phyloP scores from a whole-genome alignment of 2,888 invertebrate species.

The Acrobasis repandana region DNA sequence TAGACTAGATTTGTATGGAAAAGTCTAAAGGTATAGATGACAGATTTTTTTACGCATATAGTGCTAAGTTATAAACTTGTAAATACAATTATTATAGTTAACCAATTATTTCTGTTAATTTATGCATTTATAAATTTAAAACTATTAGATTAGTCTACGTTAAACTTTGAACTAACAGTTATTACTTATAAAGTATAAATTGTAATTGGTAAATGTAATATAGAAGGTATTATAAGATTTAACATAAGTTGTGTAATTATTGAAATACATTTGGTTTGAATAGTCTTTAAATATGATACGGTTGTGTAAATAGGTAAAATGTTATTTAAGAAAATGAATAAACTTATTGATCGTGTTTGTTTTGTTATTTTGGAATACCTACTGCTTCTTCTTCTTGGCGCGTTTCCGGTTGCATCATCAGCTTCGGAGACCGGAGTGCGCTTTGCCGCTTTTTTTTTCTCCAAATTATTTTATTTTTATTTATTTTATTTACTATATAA shows the following conservation, averaged over 20 bases:
- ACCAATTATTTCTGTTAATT: conserved; percentile 33
- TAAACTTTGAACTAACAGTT: conserved; percentile 49
- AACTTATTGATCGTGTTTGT: conserved; percentile 64
- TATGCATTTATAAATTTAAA: conserved; percentile 41
- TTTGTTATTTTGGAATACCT: background rate
- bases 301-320: conserved; percentile 65
- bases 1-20: too few species aligned
- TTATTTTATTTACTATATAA: too few species aligned
- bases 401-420: too few species aligned
- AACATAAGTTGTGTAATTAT: conserved; percentile 35
- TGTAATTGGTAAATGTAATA: conserved; percentile 37
- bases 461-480: too few species aligned
- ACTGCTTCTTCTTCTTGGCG: too few species aligned
- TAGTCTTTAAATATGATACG: conserved; percentile 47
- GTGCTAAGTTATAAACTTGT: conserved; percentile 7
- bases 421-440: too few species aligned
- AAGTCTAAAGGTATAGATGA: too few species aligned
- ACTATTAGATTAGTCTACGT: conserved; percentile 39
- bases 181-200: conserved; percentile 57
- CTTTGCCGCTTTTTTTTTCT: too few species aligned
- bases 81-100: conserved; percentile 23
- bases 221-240: conserved; percentile 28
- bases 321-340: conserved; percentile 67
- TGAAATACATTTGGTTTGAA: conserved; percentile 33
- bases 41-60: too few species aligned